Conservation (phyloP, 2,113 vertebrate genomes). For the Clarias magur region DNA sequence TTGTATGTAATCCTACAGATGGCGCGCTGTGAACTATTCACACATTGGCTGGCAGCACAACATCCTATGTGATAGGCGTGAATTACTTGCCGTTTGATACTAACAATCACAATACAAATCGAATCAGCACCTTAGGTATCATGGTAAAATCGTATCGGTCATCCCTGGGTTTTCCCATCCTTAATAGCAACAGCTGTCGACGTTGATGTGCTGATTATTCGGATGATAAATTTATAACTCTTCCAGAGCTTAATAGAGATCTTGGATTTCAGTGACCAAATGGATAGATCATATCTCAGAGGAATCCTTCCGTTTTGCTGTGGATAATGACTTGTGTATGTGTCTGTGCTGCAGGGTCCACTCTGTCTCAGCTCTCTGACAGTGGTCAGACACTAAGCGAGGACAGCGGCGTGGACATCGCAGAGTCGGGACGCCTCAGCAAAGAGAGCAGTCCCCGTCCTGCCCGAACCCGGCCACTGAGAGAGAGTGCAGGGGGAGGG, state of each 20-base stretch:
- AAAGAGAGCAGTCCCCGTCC: constrained; percentile 77
- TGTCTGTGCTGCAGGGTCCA: constrained; percentile 73
- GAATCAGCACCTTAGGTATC: too few species aligned
- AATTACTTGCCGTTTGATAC: too few species aligned
- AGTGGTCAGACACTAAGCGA: constrained; percentile 95
- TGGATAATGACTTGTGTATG: not conserved
- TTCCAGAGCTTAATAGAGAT: not conserved
- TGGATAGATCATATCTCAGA: not conserved
- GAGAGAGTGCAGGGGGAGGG: constrained; percentile 67
- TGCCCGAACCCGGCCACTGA: constrained; percentile 74
- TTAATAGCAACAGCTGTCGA: not conserved
- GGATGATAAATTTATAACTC: not conserved
- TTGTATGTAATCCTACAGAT: too few species aligned
- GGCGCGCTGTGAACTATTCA: too few species aligned
- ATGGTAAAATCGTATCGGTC: too few species aligned
- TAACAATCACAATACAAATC: too few species aligned
- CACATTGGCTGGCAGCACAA: too few species aligned
- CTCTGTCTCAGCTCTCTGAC: constrained; percentile 93
- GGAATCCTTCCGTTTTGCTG: not conserved
- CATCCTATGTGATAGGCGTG: too few species aligned
- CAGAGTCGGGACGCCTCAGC: constrained; percentile 80
- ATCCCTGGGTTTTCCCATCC: too few species aligned
- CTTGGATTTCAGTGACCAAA: not conserved
- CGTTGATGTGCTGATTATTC: not conserved
- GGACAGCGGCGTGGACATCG: constrained; percentile 95